Evolutionary conservation across 2,888 invertebrate genomes (phyloP), one percentile per base, ranked within the genome.

Genomic region (Oligia latruncula): DNA sequence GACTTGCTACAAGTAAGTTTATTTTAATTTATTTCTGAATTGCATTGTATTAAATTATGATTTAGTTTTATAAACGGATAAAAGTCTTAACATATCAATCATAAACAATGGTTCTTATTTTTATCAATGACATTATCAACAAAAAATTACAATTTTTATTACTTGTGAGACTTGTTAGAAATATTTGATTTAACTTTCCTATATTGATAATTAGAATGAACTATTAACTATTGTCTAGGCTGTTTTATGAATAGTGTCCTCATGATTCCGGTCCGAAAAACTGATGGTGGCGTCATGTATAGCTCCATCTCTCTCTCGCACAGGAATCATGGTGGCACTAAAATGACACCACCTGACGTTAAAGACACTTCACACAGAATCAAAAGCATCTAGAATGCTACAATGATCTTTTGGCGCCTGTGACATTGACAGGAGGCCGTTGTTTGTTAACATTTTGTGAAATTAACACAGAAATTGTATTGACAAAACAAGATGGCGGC

Each of bases 1-100:
- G 96, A 86, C 92, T 96, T 87, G 93, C 97, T 80, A 95, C 97
- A 80, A 95, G 97, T 97, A 82, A 93, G 95, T 87, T 43, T 46
- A 29, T 17, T 23, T 49, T 43, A 46, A 6, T 4, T 20, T 49
- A 2, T 20, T 9, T 74, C 35, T 11, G 1, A 55, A 55, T 43
- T 17, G 4, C 11, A 74, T 35, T 15, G 9, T 43, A 13, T 40
- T n/a, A 6, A 35, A 11, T 9, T 40, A 9, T n/a, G 46, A 40
- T 29, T 79, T 6, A 23, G 13, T 79, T 55, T 40, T 40, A 40
- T 29, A 17, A 46, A 64, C 17, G 46, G 23, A 49, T 82, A 52
- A 71, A 81, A 46, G 11, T n/a, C 11, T 71, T 20, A 4, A 9
- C 23, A 20, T 40, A 49, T 23, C 4, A 29, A 62, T 43, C 29